These are phyloP conservation scores for Xiphorhynchus erythropygius DNA, from an alignment of 2,797 vertebrate species.

Conservation along the genomic window DNA sequence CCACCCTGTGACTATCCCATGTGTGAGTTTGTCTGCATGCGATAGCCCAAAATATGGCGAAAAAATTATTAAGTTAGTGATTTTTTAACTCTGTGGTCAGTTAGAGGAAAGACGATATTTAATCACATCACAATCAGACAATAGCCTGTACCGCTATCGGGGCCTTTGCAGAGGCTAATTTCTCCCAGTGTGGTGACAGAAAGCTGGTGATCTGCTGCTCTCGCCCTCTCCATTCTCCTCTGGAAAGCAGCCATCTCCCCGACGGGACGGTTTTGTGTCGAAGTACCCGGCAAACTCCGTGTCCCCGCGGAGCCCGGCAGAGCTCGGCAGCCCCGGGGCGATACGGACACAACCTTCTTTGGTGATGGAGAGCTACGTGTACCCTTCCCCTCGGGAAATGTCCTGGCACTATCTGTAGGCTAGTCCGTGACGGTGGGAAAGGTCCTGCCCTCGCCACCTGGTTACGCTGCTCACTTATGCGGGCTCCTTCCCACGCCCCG, in stretches of 20 bases:
- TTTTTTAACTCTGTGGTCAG: background rate
- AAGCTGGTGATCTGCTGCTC: background rate
- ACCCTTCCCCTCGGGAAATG: background rate
- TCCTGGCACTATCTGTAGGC: background rate
- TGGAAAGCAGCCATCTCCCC: background rate
- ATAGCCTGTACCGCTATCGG: accelerated
- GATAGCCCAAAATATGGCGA: background rate
- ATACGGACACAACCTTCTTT: background rate
- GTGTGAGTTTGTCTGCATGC: accelerated
- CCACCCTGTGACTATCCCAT: background rate
- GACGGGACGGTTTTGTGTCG: background rate
- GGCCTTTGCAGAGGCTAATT: background rate
- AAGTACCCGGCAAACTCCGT: background rate
- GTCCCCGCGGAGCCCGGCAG: background rate
- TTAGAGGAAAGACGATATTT: background rate
- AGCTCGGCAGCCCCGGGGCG: background rate
- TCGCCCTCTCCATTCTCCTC: background rate
- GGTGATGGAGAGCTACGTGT: background rate
- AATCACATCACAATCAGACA: background rate
- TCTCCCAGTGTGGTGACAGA: background rate
- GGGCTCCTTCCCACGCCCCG: background rate
- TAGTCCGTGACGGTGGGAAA: background rate
- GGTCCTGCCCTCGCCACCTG: background rate
- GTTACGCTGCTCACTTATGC: accelerated
- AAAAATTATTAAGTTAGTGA: background rate